phyloP scores from a whole-genome alignment of 2,888 invertebrate species.

The Trissolcus brochymenae region DNA sequence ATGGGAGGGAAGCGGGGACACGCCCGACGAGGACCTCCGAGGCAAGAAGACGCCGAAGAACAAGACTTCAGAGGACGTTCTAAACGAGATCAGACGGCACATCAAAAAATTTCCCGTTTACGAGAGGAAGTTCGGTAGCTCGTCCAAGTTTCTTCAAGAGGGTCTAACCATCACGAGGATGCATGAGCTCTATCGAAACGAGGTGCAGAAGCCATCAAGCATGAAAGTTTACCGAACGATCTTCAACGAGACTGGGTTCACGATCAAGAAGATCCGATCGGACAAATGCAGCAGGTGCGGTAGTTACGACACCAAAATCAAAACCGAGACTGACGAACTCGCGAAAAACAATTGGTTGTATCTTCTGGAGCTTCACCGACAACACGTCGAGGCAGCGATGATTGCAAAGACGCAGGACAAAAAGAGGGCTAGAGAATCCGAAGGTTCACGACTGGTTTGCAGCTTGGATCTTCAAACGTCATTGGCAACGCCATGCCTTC shows the following conservation, averaged over 20 bases:
- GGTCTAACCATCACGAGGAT: constrained; percentile 27
- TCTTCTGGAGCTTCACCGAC: constrained; percentile 5
- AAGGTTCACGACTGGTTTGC: constrained; percentile 40
- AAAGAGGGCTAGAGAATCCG: constrained; percentile 10
- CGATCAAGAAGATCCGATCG: constrained; percentile 50
- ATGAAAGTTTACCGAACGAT: constrained; percentile 41
- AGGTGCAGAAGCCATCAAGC: constrained; percentile 13
- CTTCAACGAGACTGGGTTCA: constrained; percentile 41
- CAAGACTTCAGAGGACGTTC: constrained; percentile 16
- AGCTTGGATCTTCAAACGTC: constrained; percentile 41
- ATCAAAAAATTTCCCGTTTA: constrained; percentile 24
- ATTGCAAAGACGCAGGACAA: constrained; percentile 30
- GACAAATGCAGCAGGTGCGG: constrained; percentile 56
- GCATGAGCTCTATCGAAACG: constrained; percentile 28
- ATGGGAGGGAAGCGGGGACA: constrained; percentile 18
- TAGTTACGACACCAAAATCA: constrained; percentile 14
- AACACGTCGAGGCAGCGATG: constrained; percentile 34
- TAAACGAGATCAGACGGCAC: constrained; percentile 28
- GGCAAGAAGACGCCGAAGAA: constrained; percentile 29
- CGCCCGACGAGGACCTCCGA: constrained; percentile 17
- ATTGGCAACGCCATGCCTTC: constrained; percentile 61
- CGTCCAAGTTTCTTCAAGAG: constrained; percentile 20
- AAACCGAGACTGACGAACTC: constrained; percentile 13
- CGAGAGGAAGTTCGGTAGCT: constrained; percentile 11
- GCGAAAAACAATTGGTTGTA: not conserved